Conservation (phyloP, 2,888 invertebrate species). For the Octodonta nipae region DNA sequence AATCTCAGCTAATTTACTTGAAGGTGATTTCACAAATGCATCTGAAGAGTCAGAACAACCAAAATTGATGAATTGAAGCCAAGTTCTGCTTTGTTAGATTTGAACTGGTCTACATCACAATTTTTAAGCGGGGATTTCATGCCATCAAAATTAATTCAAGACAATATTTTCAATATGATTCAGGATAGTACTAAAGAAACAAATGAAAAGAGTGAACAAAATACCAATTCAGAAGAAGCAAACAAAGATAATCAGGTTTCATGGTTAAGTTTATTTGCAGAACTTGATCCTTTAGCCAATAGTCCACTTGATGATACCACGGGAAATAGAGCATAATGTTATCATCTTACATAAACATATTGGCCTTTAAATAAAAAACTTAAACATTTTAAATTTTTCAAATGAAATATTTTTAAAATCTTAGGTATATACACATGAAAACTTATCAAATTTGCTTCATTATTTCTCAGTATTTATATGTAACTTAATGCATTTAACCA, state of each 20-base stretch:
- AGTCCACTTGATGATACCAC: not conserved
- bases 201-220: slow-evolving; percentile 12
- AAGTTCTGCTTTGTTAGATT: slow-evolving; percentile 26
- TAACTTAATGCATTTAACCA: too few relatives aligned
- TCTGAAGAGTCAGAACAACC: slow-evolving; percentile 9
- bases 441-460: too few relatives aligned
- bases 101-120: slow-evolving; percentile 21
- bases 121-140: slow-evolving; percentile 29
- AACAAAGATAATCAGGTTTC: slow-evolving; percentile 28
- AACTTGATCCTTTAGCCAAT: slow-evolving; percentile 81
- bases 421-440: too few relatives aligned
- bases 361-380: too few relatives aligned
- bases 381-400: too few relatives aligned
- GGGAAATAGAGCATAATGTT: not conserved
- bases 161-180: slow-evolving; percentile 25
- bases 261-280: slow-evolving; percentile 87
- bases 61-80: slow-evolving; percentile 11
- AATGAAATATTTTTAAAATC: too few relatives aligned
- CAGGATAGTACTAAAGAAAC: slow-evolving; percentile 19
- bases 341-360: too few relatives aligned
- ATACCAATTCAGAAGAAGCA: slow-evolving; percentile 13
- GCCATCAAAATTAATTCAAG: slow-evolving; percentile 33
- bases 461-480: too few relatives aligned
- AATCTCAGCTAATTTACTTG: slow-evolving; percentile 25
- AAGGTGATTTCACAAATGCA: slow-evolving; percentile 27